phyloP scores from a whole-genome alignment of 2,888 invertebrate genomes.

The Ptychoptera contaminata region DNA sequence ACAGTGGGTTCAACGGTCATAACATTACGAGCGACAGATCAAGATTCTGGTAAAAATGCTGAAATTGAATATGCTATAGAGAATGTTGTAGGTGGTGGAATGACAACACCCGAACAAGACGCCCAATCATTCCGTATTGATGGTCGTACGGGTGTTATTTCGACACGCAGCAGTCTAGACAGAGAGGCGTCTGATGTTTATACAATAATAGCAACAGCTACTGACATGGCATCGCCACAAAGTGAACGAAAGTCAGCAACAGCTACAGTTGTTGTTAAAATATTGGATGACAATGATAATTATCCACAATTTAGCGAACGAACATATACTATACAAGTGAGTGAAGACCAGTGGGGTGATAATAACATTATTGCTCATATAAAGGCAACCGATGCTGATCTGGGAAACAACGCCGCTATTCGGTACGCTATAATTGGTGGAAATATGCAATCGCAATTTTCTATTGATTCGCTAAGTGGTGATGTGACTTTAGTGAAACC shows the following conservation, averaged over 20 bases:
- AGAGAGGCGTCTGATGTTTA: constrained; percentile 78
- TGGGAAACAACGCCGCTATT: constrained; percentile 83
- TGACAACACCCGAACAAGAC: constrained; percentile 44
- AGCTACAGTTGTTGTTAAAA: constrained; percentile 65
- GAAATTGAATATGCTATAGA: constrained; percentile 69
- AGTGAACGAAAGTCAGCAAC: constrained; percentile 66
- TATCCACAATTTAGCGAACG: constrained; percentile 85
- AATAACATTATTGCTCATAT: constrained; percentile 70
- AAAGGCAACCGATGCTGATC: constrained; percentile 81
- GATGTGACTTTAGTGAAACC: constrained; percentile 76
- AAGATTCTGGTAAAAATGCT: constrained; percentile 79
- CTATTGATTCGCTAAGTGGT: constrained; percentile 85
- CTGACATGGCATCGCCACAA: constrained; percentile 67
- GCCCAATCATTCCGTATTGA: constrained; percentile 75
- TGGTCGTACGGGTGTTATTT: constrained; percentile 67
- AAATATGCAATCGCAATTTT: constrained; percentile 84
- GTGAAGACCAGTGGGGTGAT: constrained; percentile 77
- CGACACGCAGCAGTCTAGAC: constrained; percentile 66
- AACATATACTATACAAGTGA: constrained; percentile 71
- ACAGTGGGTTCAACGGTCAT: constrained; percentile 77
- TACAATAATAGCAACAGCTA: constrained; percentile 68
- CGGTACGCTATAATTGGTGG: constrained; percentile 92
- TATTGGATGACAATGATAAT: constrained; percentile 84
- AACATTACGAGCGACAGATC: constrained; percentile 81
- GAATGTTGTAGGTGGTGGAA: constrained; percentile 48